A percentile compares a stretch with the other conserved stretches of the same genome.
These are phyloP conservation scores for Episyrphus balteatus DNA, from an alignment of 1,140 invertebrate genomes.

Conservation along the genomic window DNA sequence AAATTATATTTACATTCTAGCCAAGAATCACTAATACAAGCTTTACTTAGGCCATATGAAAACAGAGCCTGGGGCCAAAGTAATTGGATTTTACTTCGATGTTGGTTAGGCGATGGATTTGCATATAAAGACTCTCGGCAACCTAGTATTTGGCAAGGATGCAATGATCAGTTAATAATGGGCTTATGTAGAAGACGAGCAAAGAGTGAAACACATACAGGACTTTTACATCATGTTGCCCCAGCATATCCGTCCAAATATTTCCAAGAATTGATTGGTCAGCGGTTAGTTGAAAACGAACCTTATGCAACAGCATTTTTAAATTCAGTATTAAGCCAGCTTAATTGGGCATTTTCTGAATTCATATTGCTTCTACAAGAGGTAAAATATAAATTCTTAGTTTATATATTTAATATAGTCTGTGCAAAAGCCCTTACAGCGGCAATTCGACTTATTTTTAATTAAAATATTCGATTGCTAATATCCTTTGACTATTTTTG, in stretches of 20 bases:
- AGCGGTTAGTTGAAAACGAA: conserved; percentile 37
- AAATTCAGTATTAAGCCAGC: conserved; percentile 68
- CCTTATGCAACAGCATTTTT: conserved; percentile 51
- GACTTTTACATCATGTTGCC: conserved; percentile 32
- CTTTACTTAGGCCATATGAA: conserved; percentile 65
- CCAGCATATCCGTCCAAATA: conserved; percentile 31
- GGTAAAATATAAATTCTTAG: too few relatives aligned
- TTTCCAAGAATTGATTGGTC: conserved; percentile 31
- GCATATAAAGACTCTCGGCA: conserved; percentile 55
- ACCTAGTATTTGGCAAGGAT: conserved; percentile 33
- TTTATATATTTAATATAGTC: too few relatives aligned
- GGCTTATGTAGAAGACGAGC: conserved; percentile 32
- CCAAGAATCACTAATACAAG: conserved; percentile 50
- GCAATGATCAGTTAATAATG: conserved; percentile 18
- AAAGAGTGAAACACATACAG: conserved; percentile 32
- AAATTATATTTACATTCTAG: conserved; percentile 26
- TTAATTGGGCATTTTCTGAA: conserved; percentile 84
- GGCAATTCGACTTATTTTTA: not conserved
- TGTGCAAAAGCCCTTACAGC: not conserved
- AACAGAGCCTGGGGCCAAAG: conserved; percentile 77
- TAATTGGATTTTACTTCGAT: conserved; percentile 72
- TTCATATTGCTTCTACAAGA: conserved; percentile 79
- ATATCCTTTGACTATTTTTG: not conserved
- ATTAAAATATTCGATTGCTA: not conserved
- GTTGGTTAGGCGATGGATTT: conserved; percentile 77